phyloP scores from a whole-genome alignment of 2,113 vertebrate genomes.

The Rhodinocichla rosea region DNA sequence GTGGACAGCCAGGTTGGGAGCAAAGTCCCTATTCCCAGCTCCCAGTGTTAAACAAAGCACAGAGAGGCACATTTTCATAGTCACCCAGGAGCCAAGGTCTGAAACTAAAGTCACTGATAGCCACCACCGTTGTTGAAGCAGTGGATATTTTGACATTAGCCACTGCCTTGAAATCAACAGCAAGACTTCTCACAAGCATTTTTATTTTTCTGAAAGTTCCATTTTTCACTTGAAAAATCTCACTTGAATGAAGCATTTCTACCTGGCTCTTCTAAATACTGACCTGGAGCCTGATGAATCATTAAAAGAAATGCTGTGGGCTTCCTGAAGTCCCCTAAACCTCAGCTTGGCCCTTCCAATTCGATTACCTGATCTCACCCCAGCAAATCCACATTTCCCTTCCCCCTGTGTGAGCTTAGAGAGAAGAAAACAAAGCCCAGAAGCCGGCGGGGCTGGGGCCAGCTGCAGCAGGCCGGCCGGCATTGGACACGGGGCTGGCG shows the following conservation, averaged over 20 bases:
- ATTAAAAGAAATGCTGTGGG: background rate
- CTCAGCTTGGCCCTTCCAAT: background rate
- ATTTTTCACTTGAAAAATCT: background rate
- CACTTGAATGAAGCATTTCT: background rate
- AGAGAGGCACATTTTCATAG: background rate
- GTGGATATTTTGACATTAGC: background rate
- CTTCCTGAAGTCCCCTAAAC: background rate
- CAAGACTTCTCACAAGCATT: background rate
- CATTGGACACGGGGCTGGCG: constrained; percentile 29
- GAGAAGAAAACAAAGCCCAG: constrained; percentile 9
- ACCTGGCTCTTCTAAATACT: background rate
- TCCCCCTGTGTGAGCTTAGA: background rate
- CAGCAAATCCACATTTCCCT: background rate
- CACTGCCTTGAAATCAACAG: background rate
- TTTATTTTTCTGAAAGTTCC: background rate
- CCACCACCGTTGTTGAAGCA: background rate
- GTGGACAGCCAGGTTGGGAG: background rate
- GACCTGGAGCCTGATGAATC: background rate
- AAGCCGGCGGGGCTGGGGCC: background rate
- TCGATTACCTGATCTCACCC: background rate
- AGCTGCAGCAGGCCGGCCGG: background rate
- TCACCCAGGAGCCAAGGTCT: background rate
- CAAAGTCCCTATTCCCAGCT: background rate
- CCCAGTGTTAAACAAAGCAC: background rate
- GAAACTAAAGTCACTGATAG: background rate